Base-by-base conservation (phyloP, 2,888 invertebrate genomes). In the Elysia crispata region DNA sequence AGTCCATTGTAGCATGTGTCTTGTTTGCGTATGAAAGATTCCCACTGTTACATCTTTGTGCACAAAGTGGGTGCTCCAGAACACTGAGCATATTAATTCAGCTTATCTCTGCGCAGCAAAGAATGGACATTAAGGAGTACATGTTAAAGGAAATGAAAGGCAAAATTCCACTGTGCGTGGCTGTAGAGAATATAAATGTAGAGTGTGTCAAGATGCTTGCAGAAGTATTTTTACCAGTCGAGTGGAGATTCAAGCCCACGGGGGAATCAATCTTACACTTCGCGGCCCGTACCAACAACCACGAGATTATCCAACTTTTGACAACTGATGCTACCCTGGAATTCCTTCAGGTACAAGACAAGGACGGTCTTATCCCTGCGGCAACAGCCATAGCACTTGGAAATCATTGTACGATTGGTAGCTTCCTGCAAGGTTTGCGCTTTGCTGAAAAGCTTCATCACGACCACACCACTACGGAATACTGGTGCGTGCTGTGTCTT, bases 251-350 rank as follows among this genome's bases (percentile, higher is more conserved):
- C 25, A 49, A 33, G 28, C 74, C 66, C n/a, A 80, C 83, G 0
- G 79, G 70, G 11, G 84, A 86, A 81, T 82, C 79, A 67, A 75
- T 85, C 75, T 81, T 86, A 23, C 85, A 86, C 70, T 20, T 83
- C 50, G 85, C 84, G 13, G 82, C 83, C 0, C 74, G 78, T 50
- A 77, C 76, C 1, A 79, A 74, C 25, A 73, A 77, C 23, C 33
- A 72, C n/a, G 76, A 75, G 28, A 77, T 83, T 18, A 72, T 81
- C n/a, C 74, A 80, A 23, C 20, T 80, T 18, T 50, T 85, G 1
- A 31, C 77, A 15, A 60, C 30, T 1, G 49, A 49, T n/a, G 73
- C 50, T 3, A 33, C 33, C 33, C 11, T 69, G 13, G 25, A 8
- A n/a, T 31, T 77, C n/a, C 49, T 77, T 70, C 74, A 69, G 49